Conservation (phyloP, 1,140 invertebrate genomes). For the Homalodisca vitripennis region DNA sequence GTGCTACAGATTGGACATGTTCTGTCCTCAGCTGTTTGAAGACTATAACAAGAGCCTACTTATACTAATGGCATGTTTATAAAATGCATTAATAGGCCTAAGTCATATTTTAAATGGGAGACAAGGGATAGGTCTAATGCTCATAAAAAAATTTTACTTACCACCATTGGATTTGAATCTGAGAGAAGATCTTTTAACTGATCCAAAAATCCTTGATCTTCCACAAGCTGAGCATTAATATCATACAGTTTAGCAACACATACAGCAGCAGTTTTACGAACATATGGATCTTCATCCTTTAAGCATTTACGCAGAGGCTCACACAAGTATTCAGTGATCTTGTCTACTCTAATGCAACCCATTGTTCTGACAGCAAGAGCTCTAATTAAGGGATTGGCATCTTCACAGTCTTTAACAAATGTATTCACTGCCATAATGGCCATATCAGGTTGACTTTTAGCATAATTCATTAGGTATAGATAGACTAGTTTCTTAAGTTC, state of each 20-base stretch:
- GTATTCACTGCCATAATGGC: slow-evolving; percentile 99
- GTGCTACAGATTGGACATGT: no score
- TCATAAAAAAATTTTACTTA: slow-evolving; percentile 46
- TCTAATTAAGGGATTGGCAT: slow-evolving; percentile 98
- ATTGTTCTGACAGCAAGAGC: slow-evolving; percentile 98
- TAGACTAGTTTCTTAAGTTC: slow-evolving; percentile 99
- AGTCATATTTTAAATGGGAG: no score
- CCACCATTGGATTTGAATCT: slow-evolving; percentile 99
- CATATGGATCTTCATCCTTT: slow-evolving; percentile 99
- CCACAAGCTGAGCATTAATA: slow-evolving; percentile 96
- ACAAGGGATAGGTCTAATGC: no score
- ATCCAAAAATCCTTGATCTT: slow-evolving; percentile 98
- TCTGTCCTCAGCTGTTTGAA: no score
- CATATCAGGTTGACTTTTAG: slow-evolving; percentile 99
- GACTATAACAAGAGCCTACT: no score
- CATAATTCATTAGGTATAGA: slow-evolving; percentile 99
- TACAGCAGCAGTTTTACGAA: slow-evolving; percentile 98
- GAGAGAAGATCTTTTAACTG: slow-evolving; percentile 95
- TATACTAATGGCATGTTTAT: no score
- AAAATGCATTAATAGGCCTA: no score
- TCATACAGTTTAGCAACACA: slow-evolving; percentile 99
- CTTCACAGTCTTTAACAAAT: slow-evolving; percentile 99
- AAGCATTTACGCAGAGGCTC: slow-evolving; percentile 98
- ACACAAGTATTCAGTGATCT: slow-evolving; percentile 99
- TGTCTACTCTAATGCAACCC: slow-evolving; percentile 99